Percentiles rank a stretch among this genome's conserved stretches.
Evolutionary conservation across 2,797 vertebrate genomes (phyloP).

Genomic region (Lates japonicus): DNA sequence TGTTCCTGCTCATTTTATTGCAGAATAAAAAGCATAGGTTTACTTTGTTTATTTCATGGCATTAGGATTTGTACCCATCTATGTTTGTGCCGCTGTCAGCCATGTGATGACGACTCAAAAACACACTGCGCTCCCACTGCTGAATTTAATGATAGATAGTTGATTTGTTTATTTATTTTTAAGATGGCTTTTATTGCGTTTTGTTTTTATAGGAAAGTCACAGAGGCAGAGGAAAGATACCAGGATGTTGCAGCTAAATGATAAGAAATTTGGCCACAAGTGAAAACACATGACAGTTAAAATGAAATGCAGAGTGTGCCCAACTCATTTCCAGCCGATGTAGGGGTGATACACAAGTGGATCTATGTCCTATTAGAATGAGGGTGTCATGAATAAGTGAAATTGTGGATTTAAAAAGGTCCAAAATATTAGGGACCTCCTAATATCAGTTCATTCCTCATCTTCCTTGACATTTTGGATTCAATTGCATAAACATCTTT

Average conservation of each 20-base stretch:
- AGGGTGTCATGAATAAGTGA: constrained; percentile 11
- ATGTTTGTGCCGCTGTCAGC: constrained; percentile 26
- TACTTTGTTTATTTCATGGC: constrained; percentile 29
- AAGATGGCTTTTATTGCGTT: constrained; percentile 18
- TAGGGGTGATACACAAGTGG: neutral
- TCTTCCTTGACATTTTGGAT: neutral
- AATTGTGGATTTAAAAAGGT: neutral
- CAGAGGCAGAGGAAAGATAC: neutral
- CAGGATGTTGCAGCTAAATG: constrained; percentile 2
- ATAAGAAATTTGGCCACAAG: constrained; percentile 1
- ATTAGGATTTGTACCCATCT: constrained; percentile 14
- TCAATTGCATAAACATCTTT: neutral
- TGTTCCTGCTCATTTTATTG: constrained; percentile 26
- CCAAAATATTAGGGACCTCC: neutral
- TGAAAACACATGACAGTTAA: constrained; percentile 20
- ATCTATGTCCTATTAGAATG: constrained; percentile 7
- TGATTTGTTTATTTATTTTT: neutral
- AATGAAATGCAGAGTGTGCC: constrained; percentile 8
- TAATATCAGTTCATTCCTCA: neutral
- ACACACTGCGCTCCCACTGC: neutral
- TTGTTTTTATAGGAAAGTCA: constrained; percentile 4
- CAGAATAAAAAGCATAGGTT: constrained; percentile 27
- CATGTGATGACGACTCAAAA: constrained; percentile 8
- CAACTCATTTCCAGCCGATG: neutral
- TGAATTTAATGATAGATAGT: constrained; percentile 13